Evolutionary conservation across 2,888 invertebrate genomes (phyloP).

Genomic region (Eilema sororculum): DNA sequence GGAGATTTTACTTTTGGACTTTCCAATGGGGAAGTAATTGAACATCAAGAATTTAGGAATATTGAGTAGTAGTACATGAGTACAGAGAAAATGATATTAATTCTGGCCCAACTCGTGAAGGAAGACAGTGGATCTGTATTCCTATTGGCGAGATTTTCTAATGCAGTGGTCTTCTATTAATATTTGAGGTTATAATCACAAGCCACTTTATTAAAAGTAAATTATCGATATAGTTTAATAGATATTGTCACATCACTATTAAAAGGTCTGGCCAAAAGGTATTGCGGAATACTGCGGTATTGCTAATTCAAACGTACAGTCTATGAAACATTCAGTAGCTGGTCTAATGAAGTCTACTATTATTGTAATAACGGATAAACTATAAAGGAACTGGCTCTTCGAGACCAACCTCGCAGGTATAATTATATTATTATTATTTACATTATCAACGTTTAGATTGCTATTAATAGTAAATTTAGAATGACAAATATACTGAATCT

Average conservation of each 20-base stretch:
- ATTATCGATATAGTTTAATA: constrained; percentile 36
- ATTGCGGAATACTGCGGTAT: constrained; percentile 65
- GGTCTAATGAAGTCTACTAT: constrained; percentile 60
- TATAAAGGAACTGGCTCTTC: not conserved
- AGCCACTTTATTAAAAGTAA: constrained; percentile 5
- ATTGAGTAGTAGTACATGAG: too few relatives aligned
- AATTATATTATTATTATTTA: not conserved
- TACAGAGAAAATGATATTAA: too few relatives aligned
- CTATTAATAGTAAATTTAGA: not conserved
- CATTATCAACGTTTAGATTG: not conserved
- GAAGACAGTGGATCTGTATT: too few relatives aligned
- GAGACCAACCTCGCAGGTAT: not conserved
- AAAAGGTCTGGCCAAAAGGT: constrained; percentile 62
- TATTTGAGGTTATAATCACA: too few relatives aligned
- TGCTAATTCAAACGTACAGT: constrained; percentile 74
- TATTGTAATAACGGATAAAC: constrained; percentile 30
- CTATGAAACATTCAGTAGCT: constrained; percentile 69
- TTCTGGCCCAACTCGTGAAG: too few relatives aligned
- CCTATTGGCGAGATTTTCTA: too few relatives aligned
- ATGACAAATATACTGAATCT: too few relatives aligned
- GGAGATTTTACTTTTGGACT: not conserved
- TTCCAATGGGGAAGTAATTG: too few relatives aligned
- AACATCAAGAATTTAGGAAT: too few relatives aligned
- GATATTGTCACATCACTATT: constrained; percentile 55
- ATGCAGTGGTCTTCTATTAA: too few relatives aligned